These are phyloP conservation scores for Struthidea cinerea DNA, from an alignment of 2,113 vertebrate genomes.

Conservation along the genomic window DNA sequence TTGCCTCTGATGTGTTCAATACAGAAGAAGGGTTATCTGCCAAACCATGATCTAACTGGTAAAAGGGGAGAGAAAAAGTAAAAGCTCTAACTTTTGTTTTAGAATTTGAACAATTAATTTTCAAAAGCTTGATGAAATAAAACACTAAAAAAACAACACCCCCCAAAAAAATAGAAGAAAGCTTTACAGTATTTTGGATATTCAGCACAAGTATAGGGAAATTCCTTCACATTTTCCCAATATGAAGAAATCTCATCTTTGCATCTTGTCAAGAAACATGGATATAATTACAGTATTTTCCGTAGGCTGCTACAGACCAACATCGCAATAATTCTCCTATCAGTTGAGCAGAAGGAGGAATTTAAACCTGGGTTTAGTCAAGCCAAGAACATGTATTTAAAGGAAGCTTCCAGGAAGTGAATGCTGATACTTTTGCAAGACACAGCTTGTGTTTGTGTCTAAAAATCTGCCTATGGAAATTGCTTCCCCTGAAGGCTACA, in stretches of 20 bases:
- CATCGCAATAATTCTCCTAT: background rate
- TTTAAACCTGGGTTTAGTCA: background rate
- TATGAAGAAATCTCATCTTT: background rate
- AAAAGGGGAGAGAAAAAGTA: background rate
- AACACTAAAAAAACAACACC: background rate
- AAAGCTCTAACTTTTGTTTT: background rate
- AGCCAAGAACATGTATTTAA: background rate
- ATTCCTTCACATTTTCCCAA: background rate
- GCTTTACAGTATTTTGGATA: background rate
- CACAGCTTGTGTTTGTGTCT: background rate
- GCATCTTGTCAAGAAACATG: background rate
- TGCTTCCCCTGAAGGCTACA: background rate
- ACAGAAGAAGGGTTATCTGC: background rate
- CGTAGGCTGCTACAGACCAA: background rate
- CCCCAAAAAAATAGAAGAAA: fast-evolving
- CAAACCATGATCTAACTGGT: background rate
- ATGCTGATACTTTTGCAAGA: background rate
- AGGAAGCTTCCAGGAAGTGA: background rate
- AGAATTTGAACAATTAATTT: background rate
- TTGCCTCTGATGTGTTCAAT: background rate
- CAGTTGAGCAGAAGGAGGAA: background rate
- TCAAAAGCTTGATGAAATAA: background rate
- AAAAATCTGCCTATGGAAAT: background rate
- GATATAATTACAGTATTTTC: background rate
- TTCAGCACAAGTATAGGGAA: background rate